Conservation (phyloP, 1,140 invertebrate genomes). For the Drosophila lacteicornis region DNA sequence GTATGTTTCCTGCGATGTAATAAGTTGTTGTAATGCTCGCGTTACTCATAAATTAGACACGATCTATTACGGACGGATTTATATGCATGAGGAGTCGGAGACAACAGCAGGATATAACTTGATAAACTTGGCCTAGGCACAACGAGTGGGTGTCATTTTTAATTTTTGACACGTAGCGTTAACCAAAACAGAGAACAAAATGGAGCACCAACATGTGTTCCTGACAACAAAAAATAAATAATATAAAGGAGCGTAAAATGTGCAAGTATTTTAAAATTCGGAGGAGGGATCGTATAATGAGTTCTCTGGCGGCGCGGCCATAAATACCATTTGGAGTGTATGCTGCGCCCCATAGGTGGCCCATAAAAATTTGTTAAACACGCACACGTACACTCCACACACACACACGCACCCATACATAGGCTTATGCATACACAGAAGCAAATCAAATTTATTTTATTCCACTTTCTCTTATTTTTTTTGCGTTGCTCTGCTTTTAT, state of each 20-base stretch:
- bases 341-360: conserved; percentile 37
- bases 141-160: conserved; percentile 51
- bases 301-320: conserved; percentile 51
- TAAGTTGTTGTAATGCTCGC: conserved; percentile 58
- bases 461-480: conserved; percentile 38
- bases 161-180: conserved; percentile 78
- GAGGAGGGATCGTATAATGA: conserved; percentile 57
- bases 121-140: conserved; percentile 30
- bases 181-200: conserved; percentile 14
- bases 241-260: conserved; percentile 29
- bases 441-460: conserved; percentile 77
- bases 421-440: conserved; percentile 45
- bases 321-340: conserved; percentile 63
- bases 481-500: conserved; percentile 61
- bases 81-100: conserved; percentile 47
- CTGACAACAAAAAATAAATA: conserved; percentile 46
- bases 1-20: conserved; percentile 30
- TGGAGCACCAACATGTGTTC: conserved; percentile 55
- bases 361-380: conserved; percentile 56
- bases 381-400: conserved; percentile 35
- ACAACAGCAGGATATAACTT: conserved; percentile 41
- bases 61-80: conserved; percentile 71
- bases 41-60: conserved; percentile 72
- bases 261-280: conserved; percentile 65
- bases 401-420: conserved; percentile 4